A percentile compares a stretch with the other conserved stretches of the same genome.
Conservation (phyloP, 2,113 vertebrate species). For the Brachyistius frenatus region DNA sequence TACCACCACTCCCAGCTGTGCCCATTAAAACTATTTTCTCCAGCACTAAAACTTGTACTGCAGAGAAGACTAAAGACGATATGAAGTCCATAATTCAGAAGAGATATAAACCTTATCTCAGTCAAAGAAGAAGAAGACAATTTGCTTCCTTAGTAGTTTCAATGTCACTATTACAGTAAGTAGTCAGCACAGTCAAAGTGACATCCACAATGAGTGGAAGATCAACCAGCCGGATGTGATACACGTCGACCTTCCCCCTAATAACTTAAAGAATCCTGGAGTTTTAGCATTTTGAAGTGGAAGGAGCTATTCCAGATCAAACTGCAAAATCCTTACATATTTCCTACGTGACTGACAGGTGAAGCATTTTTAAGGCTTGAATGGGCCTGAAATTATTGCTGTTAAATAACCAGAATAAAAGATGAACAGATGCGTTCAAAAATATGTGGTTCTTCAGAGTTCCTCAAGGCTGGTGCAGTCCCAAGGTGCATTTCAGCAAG, state of each 20-base stretch:
- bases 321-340: too few species aligned
- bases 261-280: not conserved
- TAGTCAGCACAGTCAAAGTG: too few species aligned
- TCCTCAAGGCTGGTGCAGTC: not conserved
- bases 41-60: not conserved
- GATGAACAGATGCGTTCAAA: not conserved
- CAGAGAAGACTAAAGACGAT: too few species aligned
- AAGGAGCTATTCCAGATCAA: not conserved
- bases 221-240: too few species aligned
- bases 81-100: too few species aligned
- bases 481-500: not conserved
- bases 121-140: too few species aligned
- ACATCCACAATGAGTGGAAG: too few species aligned
- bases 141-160: too few species aligned
- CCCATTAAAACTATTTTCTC: conserved; percentile 30
- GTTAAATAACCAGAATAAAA: not conserved
- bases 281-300: not conserved
- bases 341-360: not conserved
- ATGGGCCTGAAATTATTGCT: not conserved
- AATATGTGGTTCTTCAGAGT: not conserved
- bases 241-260: not conserved
- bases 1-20: not conserved
- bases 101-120: too few species aligned
- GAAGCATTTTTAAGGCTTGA: not conserved
- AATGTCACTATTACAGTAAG: too few species aligned